These are phyloP conservation scores for Deroplatys truncata DNA, from an alignment of 2,888 invertebrate genomes.

Conservation along the genomic window DNA sequence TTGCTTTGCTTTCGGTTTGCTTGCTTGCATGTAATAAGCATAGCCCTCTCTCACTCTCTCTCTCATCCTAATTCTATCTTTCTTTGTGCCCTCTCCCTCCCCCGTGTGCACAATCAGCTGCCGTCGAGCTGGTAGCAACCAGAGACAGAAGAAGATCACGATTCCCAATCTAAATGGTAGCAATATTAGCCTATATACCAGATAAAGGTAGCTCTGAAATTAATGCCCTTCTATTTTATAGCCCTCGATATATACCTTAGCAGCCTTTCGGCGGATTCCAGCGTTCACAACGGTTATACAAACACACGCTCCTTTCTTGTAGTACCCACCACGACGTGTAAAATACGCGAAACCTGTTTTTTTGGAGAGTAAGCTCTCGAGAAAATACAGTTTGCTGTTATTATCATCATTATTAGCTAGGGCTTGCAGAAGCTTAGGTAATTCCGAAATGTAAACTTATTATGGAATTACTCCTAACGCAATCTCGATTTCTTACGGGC, in stretches of 20 bases:
- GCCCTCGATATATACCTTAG: conserved; percentile 4
- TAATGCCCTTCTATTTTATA: conserved; percentile 16
- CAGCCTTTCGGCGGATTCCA: neutral
- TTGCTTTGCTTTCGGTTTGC: conserved; percentile 9
- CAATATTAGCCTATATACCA: conserved; percentile 29
- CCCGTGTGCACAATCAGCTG: conserved; percentile 22
- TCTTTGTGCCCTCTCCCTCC: conserved; percentile 23
- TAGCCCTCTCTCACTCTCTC: conserved; percentile 10
- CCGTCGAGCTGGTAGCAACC: neutral
- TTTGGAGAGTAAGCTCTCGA: neutral
- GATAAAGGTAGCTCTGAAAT: conserved; percentile 26
- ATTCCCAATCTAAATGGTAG: conserved; percentile 27
- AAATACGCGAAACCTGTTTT: neutral
- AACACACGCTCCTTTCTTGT: neutral
- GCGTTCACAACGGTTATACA: neutral
- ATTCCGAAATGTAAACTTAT: conserved; percentile 6
- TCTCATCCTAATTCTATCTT: neutral
- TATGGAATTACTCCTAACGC: conserved; percentile 1
- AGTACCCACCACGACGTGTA: neutral
- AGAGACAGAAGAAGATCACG: conserved; percentile 25
- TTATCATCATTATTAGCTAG: neutral
- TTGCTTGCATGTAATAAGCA: conserved; percentile 13
- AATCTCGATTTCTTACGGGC: neutral
- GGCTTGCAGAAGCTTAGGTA: neutral
- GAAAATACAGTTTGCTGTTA: neutral